These are phyloP conservation scores for Burhinus oedicnemus DNA, from an alignment of 2,113 vertebrate genomes.

Conservation along the genomic window DNA sequence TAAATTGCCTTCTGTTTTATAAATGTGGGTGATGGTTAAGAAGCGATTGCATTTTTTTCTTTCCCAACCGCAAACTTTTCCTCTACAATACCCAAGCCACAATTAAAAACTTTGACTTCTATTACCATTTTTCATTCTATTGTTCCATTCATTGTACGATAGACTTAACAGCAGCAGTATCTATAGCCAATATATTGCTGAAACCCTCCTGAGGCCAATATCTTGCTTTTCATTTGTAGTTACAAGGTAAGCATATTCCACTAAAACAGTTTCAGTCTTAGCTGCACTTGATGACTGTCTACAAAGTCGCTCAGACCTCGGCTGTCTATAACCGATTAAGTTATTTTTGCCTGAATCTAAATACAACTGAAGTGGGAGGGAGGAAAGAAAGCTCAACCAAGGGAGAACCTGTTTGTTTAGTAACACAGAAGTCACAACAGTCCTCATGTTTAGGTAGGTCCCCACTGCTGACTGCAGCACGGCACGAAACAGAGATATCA, in stretches of 20 bases:
- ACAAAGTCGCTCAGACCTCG: not conserved
- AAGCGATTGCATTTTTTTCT: not conserved
- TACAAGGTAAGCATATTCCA: not conserved
- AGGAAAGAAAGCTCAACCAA: not conserved
- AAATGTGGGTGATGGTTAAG: not conserved
- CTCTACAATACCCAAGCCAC: not conserved
- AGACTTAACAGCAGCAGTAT: not conserved
- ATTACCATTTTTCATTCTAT: not conserved
- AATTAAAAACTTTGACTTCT: not conserved
- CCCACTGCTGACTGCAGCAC: not conserved
- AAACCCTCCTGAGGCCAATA: not conserved
- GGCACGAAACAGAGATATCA: not conserved
- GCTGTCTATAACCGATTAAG: not conserved
- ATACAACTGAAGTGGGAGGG: not conserved
- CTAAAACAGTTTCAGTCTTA: not conserved
- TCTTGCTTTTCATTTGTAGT: not conserved
- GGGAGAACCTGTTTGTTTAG: not conserved
- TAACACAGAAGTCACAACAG: not conserved
- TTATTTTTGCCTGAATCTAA: not conserved
- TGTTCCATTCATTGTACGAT: not conserved
- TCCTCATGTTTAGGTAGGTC: not conserved
- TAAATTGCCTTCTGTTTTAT: slow-evolving; percentile 11
- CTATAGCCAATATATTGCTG: not conserved
- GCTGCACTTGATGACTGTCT: not conserved
- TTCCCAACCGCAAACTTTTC: not conserved